A percentile compares a stretch with the other conserved stretches of the same genome.
These are phyloP conservation scores for Cephalotes varians DNA, from an alignment of 2,888 invertebrate species.

Conservation along the genomic window DNA sequence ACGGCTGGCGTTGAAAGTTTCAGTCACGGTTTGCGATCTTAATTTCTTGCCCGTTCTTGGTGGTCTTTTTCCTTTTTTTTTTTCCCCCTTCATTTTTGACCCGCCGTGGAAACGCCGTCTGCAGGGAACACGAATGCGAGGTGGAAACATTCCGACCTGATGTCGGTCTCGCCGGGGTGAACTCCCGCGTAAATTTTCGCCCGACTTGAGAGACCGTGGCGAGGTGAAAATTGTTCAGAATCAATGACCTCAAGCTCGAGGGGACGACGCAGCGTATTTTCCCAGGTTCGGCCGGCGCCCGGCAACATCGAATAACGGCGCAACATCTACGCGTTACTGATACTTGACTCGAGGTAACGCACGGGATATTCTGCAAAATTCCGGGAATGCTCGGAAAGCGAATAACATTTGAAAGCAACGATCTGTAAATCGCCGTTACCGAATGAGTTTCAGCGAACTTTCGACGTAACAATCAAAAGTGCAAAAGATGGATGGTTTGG, in stretches of 20 bases:
- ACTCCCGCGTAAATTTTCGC: slow-evolving; percentile 41
- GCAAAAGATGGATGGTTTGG: neutral
- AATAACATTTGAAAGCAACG: slow-evolving; percentile 46
- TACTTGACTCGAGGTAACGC: slow-evolving; percentile 25
- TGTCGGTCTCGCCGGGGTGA: slow-evolving; percentile 29
- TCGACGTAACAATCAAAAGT: slow-evolving; percentile 26
- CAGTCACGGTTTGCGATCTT: slow-evolving; percentile 54
- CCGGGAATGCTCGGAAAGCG: slow-evolving; percentile 37
- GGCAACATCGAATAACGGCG: slow-evolving; percentile 13
- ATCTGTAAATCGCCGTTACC: slow-evolving; percentile 47
- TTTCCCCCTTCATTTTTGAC: slow-evolving; percentile 35
- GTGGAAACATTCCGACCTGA: slow-evolving; percentile 41
- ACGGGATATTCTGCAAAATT: slow-evolving; percentile 51
- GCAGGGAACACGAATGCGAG: slow-evolving; percentile 43
- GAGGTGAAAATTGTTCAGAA: slow-evolving; percentile 47
- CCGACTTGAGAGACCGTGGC: slow-evolving; percentile 43
- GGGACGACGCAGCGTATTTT: slow-evolving; percentile 42
- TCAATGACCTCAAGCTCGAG: slow-evolving; percentile 35
- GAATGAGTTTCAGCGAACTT: slow-evolving; percentile 7
- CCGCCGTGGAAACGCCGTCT: slow-evolving; percentile 23
- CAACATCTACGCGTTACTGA: slow-evolving; percentile 39
- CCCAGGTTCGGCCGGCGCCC: slow-evolving; percentile 10
- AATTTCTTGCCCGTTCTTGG: slow-evolving; percentile 44
- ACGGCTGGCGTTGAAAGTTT: slow-evolving; percentile 51
- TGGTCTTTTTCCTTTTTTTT: neutral